Percentiles rank a stretch among this genome's conserved stretches.
These are phyloP conservation scores for Stegophylla sp. DNA, from an alignment of 2,888 invertebrate species.

Conservation along the genomic window DNA sequence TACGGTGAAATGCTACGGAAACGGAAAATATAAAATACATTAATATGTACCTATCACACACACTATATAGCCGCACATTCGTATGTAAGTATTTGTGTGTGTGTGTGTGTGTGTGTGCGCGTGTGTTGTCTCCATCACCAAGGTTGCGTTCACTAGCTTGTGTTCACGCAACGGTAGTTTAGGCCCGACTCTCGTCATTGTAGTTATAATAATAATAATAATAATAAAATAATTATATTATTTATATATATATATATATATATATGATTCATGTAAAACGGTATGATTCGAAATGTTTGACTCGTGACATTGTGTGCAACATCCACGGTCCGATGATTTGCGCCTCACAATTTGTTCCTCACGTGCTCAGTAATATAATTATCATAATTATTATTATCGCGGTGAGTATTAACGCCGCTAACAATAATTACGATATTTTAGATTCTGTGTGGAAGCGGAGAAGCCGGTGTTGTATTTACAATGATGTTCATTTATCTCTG, in stretches of 20 bases:
- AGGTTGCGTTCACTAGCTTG: neutral
- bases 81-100: neutral
- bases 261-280: neutral
- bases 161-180: constrained; percentile 8
- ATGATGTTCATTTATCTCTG: too few species aligned
- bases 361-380: too few species aligned
- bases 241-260: neutral
- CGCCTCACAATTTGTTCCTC: neutral
- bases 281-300: neutral
- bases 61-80: too few species aligned
- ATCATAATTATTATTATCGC: too few species aligned
- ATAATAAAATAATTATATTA: neutral
- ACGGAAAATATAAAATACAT: too few species aligned
- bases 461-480: too few species aligned
- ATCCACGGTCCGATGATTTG: neutral
- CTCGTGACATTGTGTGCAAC: neutral
- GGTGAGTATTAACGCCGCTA: too few species aligned
- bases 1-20: too few species aligned
- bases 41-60: too few species aligned
- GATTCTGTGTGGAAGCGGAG: too few species aligned
- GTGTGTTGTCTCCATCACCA: neutral
- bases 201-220: neutral
- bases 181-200: neutral
- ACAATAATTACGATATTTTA: too few species aligned
- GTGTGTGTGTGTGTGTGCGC: neutral